Evolutionary conservation across 1,140 invertebrate genomes (phyloP).

Genomic region (Odontomachus brunneus): DNA sequence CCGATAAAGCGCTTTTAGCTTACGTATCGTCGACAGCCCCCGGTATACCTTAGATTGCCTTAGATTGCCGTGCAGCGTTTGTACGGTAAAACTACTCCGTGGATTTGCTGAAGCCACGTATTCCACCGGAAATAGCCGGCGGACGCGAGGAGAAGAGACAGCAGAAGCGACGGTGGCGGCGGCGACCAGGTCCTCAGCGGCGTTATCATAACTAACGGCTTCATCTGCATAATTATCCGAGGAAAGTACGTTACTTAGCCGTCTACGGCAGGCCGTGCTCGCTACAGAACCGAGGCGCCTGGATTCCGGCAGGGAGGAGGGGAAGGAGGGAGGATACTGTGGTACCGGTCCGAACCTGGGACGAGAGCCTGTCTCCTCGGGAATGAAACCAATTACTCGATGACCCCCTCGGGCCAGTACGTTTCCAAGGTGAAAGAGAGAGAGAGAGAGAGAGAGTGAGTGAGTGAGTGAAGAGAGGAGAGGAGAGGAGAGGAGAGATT

Average conservation of each 20-base stretch:
- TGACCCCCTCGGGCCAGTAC: slow-evolving; percentile 81
- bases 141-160: slow-evolving; percentile 19
- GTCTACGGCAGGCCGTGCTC: slow-evolving; percentile 71
- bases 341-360: slow-evolving; percentile 77
- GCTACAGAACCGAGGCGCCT: slow-evolving; percentile 74
- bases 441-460: slow-evolving; percentile 21
- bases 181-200: slow-evolving; percentile 48
- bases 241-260: slow-evolving; percentile 82
- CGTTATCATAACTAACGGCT: slow-evolving; percentile 84
- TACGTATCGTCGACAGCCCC: background rate
- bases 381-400: slow-evolving; percentile 85
- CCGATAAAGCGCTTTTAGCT: background rate
- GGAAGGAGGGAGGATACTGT: too few species aligned
- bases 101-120: slow-evolving; percentile 52
- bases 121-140: slow-evolving; percentile 38
- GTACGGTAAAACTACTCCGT: slow-evolving; percentile 11
- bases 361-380: slow-evolving; percentile 81
- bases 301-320: too few species aligned
- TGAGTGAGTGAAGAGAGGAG: background rate
- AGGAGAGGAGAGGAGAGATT: background rate
- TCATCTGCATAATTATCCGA: slow-evolving; percentile 84
- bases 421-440: slow-evolving; percentile 71
- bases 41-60: background rate
- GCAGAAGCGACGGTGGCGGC: too few species aligned
- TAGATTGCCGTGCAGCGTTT: background rate